These are phyloP conservation scores for Magallana nippona DNA, from an alignment of 2,888 invertebrate genomes.

Conservation along the genomic window DNA sequence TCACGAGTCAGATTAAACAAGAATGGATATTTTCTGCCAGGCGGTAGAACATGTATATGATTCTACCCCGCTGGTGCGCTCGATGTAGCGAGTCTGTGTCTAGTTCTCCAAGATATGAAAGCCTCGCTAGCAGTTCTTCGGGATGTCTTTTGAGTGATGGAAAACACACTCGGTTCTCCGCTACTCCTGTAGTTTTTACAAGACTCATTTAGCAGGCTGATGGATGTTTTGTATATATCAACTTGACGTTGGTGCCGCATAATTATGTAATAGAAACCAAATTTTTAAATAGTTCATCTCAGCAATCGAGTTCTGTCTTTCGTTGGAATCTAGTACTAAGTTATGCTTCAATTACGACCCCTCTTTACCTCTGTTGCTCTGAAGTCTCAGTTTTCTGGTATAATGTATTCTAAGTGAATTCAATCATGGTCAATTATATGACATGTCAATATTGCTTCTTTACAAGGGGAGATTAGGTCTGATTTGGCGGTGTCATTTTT, in stretches of 20 bases:
- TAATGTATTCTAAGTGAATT: constrained; percentile 7
- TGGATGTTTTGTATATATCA: constrained; percentile 33
- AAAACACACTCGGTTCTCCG: constrained; percentile 29
- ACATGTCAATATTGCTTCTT: background rate
- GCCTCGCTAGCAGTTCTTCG: constrained; percentile 11
- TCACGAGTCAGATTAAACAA: constrained; percentile 6
- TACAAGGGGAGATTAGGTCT: background rate
- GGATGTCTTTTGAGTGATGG: constrained; percentile 30
- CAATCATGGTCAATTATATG: background rate
- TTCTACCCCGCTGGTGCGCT: constrained; percentile 29
- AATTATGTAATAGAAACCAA: constrained; percentile 33
- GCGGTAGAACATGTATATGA: background rate
- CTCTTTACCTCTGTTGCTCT: background rate
- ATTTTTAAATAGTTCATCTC: constrained; percentile 35
- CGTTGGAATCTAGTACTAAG: constrained; percentile 4
- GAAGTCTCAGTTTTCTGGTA: background rate
- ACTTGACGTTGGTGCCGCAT: constrained; percentile 33
- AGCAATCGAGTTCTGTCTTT: constrained; percentile 15
- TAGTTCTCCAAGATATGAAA: constrained; percentile 24
- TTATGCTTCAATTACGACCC: constrained; percentile 3
- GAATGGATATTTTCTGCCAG: constrained; percentile 30
- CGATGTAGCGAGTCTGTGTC: background rate
- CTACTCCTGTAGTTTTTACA: constrained; percentile 30
- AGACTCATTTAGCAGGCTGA: constrained; percentile 31
- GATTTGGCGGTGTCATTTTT: constrained; percentile 8